Percentiles rank a stretch among this genome's conserved stretches.
Evolutionary conservation across 1,140 invertebrate species (phyloP).

Genomic region (Penaeus japonicus): DNA sequence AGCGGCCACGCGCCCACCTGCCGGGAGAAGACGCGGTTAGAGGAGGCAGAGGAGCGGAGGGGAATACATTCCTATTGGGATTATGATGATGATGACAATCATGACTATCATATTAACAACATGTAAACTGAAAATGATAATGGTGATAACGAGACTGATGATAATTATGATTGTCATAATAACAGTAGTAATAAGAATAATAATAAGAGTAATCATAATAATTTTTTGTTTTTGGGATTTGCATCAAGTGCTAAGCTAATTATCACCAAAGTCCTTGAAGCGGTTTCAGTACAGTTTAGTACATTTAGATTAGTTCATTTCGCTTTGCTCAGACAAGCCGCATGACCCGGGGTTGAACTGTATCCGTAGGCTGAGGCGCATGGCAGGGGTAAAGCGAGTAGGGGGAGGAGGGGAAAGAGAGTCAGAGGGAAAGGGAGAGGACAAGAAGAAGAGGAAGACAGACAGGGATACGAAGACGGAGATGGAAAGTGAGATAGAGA

Average conservation of each 20-base stretch:
- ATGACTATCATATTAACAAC: neutral
- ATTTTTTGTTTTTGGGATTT: too few relatives aligned
- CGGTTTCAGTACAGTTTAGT: too few relatives aligned
- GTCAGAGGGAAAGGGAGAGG: neutral
- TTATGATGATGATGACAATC: slow-evolving; percentile 47
- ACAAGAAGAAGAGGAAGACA: neutral
- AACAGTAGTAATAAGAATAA: neutral
- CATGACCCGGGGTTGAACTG: too few relatives aligned
- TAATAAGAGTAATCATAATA: neutral
- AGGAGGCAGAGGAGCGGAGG: neutral
- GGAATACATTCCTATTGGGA: too few relatives aligned
- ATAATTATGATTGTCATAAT: neutral
- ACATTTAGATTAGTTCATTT: too few relatives aligned
- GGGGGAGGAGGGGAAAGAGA: neutral
- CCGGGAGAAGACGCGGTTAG: slow-evolving; percentile 14
- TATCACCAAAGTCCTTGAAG: too few relatives aligned
- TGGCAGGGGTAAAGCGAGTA: neutral
- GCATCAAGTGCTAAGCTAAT: too few relatives aligned
- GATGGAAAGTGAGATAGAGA: neutral
- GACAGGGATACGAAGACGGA: neutral
- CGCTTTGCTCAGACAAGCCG: too few relatives aligned
- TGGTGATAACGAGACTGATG: neutral
- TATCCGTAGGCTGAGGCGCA: neutral
- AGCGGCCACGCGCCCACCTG: slow-evolving; percentile 29
- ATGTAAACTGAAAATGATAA: neutral